Conservation (phyloP, 2,888 invertebrate genomes). For the Gandaritis pyraliata region DNA sequence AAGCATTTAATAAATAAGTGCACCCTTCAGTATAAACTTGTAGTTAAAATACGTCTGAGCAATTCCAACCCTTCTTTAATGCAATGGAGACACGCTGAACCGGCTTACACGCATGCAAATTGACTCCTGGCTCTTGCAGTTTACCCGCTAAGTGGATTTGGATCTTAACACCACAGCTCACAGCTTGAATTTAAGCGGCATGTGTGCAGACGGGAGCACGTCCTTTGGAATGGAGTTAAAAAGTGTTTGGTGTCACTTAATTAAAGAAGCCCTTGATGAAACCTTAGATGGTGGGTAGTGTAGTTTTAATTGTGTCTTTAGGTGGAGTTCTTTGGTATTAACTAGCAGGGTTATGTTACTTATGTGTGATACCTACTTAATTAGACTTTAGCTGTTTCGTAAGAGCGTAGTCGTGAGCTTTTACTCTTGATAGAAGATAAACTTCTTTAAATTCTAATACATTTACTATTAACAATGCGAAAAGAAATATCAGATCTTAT, state of each 20-base stretch:
- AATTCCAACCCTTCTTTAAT: conserved; percentile 38
- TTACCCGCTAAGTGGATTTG: conserved; percentile 47
- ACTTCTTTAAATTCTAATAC: background rate
- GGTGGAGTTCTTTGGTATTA: conserved; percentile 19
- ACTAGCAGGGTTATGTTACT: conserved; percentile 25
- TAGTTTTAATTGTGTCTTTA: conserved; percentile 40
- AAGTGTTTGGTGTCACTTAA: conserved; percentile 70
- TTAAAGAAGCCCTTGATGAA: conserved; percentile 77
- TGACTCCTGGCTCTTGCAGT: conserved; percentile 48
- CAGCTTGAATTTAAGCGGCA: conserved; percentile 48
- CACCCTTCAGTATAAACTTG: conserved; percentile 34
- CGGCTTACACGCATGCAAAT: conserved; percentile 64
- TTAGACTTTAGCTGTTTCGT: conserved; percentile 15
- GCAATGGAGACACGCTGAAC: conserved; percentile 55
- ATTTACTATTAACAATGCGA: background rate
- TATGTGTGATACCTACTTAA: conserved; percentile 15
- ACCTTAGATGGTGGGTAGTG: conserved; percentile 57
- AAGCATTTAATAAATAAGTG: conserved; percentile 29
- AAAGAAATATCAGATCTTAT: no score
- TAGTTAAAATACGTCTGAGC: conserved; percentile 32
- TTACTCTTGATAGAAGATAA: conserved; percentile 5
- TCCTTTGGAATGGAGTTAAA: conserved; percentile 44
- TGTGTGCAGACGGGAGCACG: conserved; percentile 34
- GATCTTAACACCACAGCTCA: conserved; percentile 49
- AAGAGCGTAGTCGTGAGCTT: conserved; percentile 13